Evolutionary conservation across 2,888 invertebrate species (phyloP).

Genomic region (Noctua pronuba): DNA sequence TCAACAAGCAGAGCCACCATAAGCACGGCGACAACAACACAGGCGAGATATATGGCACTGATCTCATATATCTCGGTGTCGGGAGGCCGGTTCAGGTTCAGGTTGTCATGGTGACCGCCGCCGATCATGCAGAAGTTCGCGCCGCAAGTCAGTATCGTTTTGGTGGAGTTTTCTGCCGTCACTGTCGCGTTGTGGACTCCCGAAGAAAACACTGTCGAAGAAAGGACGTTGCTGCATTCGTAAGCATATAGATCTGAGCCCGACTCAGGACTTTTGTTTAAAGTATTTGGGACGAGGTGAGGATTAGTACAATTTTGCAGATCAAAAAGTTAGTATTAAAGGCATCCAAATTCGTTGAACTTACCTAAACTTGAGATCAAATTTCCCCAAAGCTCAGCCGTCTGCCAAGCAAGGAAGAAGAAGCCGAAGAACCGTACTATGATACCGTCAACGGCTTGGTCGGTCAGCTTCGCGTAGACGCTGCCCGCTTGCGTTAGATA

Average conservation of each 20-base stretch:
- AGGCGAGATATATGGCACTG: slow-evolving; percentile 96
- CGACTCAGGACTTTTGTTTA: not conserved
- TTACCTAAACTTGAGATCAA: slow-evolving; percentile 97
- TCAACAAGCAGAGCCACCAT: slow-evolving; percentile 97
- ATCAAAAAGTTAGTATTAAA: not conserved
- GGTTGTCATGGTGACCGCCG: slow-evolving; percentile 91
- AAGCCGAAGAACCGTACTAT: slow-evolving; percentile 99
- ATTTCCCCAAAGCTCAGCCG: slow-evolving; percentile 99
- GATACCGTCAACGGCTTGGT: slow-evolving; percentile 96
- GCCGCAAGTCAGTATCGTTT: slow-evolving; percentile 92
- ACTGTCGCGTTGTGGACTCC: slow-evolving; percentile 92
- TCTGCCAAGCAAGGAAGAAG: slow-evolving; percentile 99
- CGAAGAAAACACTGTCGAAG: slow-evolving; percentile 92
- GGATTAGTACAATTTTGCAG: not conserved
- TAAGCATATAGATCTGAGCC: slow-evolving; percentile 24
- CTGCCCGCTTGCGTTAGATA: slow-evolving; percentile 98
- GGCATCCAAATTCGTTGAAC: slow-evolving; percentile 70
- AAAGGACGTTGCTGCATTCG: slow-evolving; percentile 45
- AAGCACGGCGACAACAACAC: slow-evolving; percentile 95
- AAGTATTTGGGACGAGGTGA: not conserved
- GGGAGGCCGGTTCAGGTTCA: slow-evolving; percentile 95
- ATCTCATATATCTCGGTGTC: slow-evolving; percentile 97
- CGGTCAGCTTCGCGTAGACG: slow-evolving; percentile 94
- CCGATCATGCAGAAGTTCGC: slow-evolving; percentile 95
- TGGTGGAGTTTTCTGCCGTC: slow-evolving; percentile 84